Percentiles rank a stretch among this genome's conserved stretches.
Conservation (phyloP, 1,140 invertebrate genomes). For the Samia ricini region DNA sequence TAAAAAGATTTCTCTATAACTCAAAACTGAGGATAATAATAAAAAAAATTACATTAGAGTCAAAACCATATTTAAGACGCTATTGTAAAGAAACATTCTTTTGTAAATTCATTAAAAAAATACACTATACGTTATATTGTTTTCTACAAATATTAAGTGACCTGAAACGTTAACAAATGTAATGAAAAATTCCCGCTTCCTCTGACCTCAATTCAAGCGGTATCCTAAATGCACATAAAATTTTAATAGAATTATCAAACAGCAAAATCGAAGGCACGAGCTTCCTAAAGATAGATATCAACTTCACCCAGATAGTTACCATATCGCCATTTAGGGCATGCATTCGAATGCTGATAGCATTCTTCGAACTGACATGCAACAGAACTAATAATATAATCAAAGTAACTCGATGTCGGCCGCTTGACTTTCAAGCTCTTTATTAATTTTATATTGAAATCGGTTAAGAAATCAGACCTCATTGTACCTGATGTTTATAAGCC, state of each 20-base stretch:
- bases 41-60: too few species aligned
- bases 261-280: neutral
- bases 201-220: too few species aligned
- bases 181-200: too few species aligned
- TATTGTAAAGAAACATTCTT: too few species aligned
- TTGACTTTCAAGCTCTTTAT: neutral
- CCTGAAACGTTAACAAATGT: too few species aligned
- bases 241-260: neutral
- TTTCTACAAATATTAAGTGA: too few species aligned
- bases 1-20: too few species aligned
- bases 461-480: neutral
- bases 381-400: neutral
- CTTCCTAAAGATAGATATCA: neutral
- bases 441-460: neutral
- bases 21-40: too few species aligned
- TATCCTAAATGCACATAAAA: neutral
- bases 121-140: too few species aligned
- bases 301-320: neutral
- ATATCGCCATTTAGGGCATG: neutral
- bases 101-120: too few species aligned
- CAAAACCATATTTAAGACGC: too few species aligned
- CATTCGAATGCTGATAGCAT: neutral
- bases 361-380: neutral
- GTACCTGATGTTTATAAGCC: too few species aligned
- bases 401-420: neutral